phyloP scores from a whole-genome alignment of 2,888 invertebrate species.

The Philereme transversata region DNA sequence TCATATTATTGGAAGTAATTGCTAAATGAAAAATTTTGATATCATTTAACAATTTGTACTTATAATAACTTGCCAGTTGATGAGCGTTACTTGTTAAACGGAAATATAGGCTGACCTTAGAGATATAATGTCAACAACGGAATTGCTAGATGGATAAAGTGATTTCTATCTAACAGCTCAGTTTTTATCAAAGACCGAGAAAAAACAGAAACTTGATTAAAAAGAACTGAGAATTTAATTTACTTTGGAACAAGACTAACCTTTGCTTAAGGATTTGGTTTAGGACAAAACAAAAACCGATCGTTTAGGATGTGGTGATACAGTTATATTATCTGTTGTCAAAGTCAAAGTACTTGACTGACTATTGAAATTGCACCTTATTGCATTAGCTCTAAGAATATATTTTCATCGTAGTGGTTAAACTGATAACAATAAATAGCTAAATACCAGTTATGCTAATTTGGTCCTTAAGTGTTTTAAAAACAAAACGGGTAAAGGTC shows the following conservation, averaged over 20 bases:
- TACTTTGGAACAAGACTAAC: background rate
- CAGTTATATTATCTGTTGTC: conserved; percentile 53
- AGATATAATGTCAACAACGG: too few relatives aligned
- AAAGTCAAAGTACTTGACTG: conserved; percentile 36
- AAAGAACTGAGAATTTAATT: too few relatives aligned
- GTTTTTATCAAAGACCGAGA: too few relatives aligned
- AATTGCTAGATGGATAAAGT: too few relatives aligned
- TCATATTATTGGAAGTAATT: too few relatives aligned
- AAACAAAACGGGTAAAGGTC: conserved; percentile 48
- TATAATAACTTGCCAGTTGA: too few relatives aligned
- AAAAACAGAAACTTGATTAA: too few relatives aligned
- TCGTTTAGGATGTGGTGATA: conserved; percentile 63
- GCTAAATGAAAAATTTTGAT: too few relatives aligned
- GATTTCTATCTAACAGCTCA: too few relatives aligned
- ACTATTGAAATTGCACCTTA: conserved; percentile 42
- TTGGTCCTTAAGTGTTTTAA: conserved; percentile 51
- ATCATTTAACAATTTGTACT: too few relatives aligned
- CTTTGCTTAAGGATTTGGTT: conserved; percentile 18
- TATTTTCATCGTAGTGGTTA: conserved; percentile 38
- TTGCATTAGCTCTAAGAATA: conserved; percentile 37
- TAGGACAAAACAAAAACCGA: conserved; percentile 45
- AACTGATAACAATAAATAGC: conserved; percentile 37
- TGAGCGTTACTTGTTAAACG: too few relatives aligned
- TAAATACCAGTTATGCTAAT: conserved; percentile 46
- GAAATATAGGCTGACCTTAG: too few relatives aligned